These are phyloP conservation scores for Tromatobia lineatoria DNA, from an alignment of 2,888 invertebrate genomes.

Conservation along the genomic window DNA sequence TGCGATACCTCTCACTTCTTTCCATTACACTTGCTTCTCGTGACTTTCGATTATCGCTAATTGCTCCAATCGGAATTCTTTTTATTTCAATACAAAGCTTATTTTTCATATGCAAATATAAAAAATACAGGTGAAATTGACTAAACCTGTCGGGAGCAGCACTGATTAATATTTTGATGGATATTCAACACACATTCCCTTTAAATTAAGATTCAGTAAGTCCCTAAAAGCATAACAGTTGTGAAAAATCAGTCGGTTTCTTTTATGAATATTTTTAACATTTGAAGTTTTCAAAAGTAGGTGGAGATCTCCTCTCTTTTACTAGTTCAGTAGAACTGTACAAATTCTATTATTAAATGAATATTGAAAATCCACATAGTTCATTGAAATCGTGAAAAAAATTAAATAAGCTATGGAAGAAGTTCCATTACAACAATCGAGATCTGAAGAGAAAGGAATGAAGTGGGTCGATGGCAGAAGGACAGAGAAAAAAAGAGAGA, in stretches of 20 bases:
- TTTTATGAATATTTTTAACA: neutral
- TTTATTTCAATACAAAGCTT: neutral
- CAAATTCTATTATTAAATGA: neutral
- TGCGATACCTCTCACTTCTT: constrained; percentile 44
- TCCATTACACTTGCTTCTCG: constrained; percentile 26
- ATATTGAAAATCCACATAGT: neutral
- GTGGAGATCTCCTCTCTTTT: neutral
- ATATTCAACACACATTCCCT: neutral
- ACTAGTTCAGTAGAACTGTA: no score
- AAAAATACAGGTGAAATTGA: neutral
- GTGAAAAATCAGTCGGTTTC: neutral
- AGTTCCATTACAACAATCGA: neutral
- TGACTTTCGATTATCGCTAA: neutral
- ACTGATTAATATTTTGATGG: neutral
- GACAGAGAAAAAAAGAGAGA: no score
- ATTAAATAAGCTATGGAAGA: neutral
- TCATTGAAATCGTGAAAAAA: neutral
- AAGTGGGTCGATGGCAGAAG: no score
- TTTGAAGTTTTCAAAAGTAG: neutral
- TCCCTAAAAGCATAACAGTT: neutral
- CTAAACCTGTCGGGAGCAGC: neutral
- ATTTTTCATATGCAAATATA: neutral
- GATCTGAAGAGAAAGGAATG: neutral
- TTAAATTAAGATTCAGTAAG: neutral
- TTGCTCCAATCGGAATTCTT: neutral